Conservation (phyloP, 2,797 vertebrate species). For the Peromyscus eremicus region DNA sequence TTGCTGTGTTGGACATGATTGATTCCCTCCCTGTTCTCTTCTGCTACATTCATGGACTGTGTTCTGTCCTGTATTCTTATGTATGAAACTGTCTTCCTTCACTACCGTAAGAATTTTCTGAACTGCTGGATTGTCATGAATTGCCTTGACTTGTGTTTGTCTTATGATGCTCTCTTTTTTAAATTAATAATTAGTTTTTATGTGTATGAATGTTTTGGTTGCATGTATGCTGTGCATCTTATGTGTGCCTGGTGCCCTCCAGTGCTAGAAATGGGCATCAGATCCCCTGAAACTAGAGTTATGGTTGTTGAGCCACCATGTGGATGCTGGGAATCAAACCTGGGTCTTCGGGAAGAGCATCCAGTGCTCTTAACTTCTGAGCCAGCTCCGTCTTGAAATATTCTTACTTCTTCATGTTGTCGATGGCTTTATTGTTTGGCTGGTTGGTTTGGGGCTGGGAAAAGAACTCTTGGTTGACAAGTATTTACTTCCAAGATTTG, state of each 20-base stretch:
- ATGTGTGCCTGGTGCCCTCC: not conserved
- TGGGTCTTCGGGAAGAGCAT: not conserved
- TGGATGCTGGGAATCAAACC: not conserved
- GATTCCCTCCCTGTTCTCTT: not conserved
- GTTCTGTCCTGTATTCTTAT: not conserved
- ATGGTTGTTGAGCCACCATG: not conserved
- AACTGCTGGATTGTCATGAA: not conserved
- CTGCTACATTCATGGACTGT: not conserved
- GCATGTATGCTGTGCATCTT: not conserved
- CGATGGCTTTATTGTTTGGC: not conserved
- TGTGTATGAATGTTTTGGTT: not conserved
- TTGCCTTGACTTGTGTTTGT: not conserved
- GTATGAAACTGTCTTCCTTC: not conserved
- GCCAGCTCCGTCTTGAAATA: not conserved
- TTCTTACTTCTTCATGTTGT: not conserved
- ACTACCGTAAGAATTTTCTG: not conserved
- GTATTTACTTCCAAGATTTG: not conserved
- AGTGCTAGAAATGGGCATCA: not conserved
- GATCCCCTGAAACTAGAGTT: not conserved
- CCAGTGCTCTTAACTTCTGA: not conserved
- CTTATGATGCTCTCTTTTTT: not conserved
- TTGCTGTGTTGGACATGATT: not conserved
- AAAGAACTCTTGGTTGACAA: not conserved
- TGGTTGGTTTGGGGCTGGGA: not conserved
- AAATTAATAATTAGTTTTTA: not conserved